Evolutionary conservation across 2,888 invertebrate species (phyloP).

Genomic region (Fragum sueziense): DNA sequence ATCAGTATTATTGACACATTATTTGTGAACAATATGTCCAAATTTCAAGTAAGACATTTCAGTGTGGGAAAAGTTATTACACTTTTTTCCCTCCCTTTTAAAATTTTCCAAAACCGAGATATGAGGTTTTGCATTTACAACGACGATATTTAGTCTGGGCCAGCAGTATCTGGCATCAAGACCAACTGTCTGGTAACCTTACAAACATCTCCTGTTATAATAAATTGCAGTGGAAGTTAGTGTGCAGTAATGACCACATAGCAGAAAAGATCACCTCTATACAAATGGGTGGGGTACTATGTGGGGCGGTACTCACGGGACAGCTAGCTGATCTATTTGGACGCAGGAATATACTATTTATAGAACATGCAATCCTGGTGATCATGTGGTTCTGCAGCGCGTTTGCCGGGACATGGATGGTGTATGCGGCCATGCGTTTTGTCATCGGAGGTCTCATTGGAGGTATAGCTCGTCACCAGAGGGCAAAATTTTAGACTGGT

Average conservation of each 20-base stretch:
- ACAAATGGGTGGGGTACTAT: conserved; percentile 79
- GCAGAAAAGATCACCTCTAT: conserved; percentile 75
- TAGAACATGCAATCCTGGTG: conserved; percentile 73
- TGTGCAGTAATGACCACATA: conserved; percentile 71
- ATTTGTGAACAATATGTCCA: no score
- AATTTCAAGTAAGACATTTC: no score
- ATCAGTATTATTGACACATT: no score
- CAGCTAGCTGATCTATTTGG: conserved; percentile 80
- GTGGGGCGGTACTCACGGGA: conserved; percentile 77
- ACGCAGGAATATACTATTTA: conserved; percentile 73
- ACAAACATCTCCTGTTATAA: background rate
- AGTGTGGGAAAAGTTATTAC: no score
- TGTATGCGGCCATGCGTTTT: conserved; percentile 76
- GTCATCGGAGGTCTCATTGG: conserved; percentile 77
- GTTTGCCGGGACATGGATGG: conserved; percentile 76
- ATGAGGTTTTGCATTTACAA: no score
- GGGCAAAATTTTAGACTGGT: no score
- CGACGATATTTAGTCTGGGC: no score
- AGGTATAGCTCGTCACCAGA: no score
- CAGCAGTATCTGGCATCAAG: background rate
- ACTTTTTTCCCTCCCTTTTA: no score
- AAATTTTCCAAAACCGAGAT: no score
- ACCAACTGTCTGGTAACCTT: background rate
- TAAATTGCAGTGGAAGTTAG: conserved; percentile 76
- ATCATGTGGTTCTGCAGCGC: conserved; percentile 74